Evolutionary conservation across 2,113 vertebrate species (phyloP).

Genomic region (Notothenia coriiceps): DNA sequence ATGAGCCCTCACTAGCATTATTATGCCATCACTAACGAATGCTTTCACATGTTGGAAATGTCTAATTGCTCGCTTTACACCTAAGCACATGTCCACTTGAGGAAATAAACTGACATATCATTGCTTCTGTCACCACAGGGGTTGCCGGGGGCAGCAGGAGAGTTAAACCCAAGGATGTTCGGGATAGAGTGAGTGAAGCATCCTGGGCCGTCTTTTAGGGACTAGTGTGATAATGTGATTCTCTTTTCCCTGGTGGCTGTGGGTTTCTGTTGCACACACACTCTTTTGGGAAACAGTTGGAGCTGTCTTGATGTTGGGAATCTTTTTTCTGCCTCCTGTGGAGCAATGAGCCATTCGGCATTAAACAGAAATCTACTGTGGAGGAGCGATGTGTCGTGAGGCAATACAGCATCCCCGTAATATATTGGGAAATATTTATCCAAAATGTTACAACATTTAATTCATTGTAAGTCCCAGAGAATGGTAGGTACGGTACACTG

Average conservation of each 20-base stretch:
- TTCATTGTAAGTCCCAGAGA: neutral
- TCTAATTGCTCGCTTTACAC: conserved; percentile 29
- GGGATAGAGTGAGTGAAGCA: conserved; percentile 83
- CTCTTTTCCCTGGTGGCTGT: conserved; percentile 61
- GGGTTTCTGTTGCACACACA: conserved; percentile 8
- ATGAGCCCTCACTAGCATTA: conserved; percentile 17
- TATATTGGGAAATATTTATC: neutral
- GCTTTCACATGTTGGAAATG: conserved; percentile 18
- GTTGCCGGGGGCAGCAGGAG: conserved; percentile 59
- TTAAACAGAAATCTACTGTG: neutral
- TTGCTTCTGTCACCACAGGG: conserved; percentile 81
- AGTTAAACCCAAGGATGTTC: conserved; percentile 74
- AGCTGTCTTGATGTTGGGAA: neutral
- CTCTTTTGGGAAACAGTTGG: neutral
- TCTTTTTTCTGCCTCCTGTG: neutral
- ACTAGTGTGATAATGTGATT: conserved; percentile 25
- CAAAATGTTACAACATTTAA: neutral
- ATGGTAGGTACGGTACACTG: conserved; percentile 1
- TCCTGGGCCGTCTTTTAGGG: conserved; percentile 53
- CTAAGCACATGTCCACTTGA: conserved; percentile 17
- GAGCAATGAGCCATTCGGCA: neutral
- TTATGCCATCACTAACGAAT: conserved; percentile 26
- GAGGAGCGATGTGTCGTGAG: neutral
- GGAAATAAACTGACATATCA: conserved; percentile 60
- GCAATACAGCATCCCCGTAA: too few relatives aligned